Base-by-base conservation (phyloP, 2,888 invertebrate species). In the Agrenia bidenticulata region DNA sequence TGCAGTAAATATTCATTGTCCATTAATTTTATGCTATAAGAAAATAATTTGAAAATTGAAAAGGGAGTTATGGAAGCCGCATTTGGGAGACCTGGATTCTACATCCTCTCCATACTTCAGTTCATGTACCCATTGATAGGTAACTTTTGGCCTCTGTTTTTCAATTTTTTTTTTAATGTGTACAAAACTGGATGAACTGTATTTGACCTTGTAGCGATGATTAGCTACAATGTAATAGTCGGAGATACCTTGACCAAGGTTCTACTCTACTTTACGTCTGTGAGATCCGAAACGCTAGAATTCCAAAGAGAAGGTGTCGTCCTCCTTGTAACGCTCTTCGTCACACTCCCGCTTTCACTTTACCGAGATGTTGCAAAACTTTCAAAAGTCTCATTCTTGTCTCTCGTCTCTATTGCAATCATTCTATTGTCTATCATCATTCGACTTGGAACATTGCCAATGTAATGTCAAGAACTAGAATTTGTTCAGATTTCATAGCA, bases 241-340 rank as follows among this genome's bases (percentile, higher is more conserved):
- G 92, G 91, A 21, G 92, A 92, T 78, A 92, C 91, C 0, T 84
- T 90, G 50, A 90, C 91, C 17, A 90, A 90, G 81, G 89, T 92
- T 19, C 82, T 91, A 63, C 83, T 87, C n/a, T 83, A 90, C 69
- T 82, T 90, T 58, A 85, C 88, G 15, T 84, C 85, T 57, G 81
- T 85, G 37, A 79, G 81, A 2, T 45, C 58, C 17, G 58, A 58
- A 17, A 84, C 83, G 17, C 77, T 87, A 50, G 81, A 88, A 62
- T 86, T 85, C 11, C 84, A 85, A 75, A 81, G 88, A 27, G 85
- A 88, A 78, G 82, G 87, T 57, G 85, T 91, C 60, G 87, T 90
- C 21, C 83, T 88, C 42, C 81, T 90, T 68, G 86, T 88, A 15
- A 90, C 90, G 1, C 77, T 90, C 32, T 83, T 88, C 72, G 82